These are phyloP conservation scores for Campaea margaritaria DNA, from an alignment of 2,888 invertebrate genomes.

Conservation along the genomic window DNA sequence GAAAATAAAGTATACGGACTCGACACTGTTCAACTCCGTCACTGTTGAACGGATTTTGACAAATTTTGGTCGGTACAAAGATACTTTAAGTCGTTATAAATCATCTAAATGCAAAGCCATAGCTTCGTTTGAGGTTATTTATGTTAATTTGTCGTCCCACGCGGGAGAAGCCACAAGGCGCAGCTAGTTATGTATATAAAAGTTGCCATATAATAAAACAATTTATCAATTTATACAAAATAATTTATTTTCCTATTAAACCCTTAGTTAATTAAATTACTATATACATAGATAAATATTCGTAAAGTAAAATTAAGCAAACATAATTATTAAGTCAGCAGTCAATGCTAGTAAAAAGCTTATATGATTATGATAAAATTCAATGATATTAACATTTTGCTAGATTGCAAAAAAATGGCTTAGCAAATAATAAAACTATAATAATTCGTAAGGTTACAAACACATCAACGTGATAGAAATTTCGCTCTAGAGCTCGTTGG, in stretches of 20 bases:
- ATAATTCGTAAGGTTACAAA: not conserved
- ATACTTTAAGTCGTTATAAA: no score
- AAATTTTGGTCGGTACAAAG: no score
- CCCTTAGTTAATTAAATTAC: constrained; percentile 40
- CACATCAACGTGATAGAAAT: no score
- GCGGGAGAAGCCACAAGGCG: no score
- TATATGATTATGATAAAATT: not conserved
- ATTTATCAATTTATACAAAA: constrained; percentile 39
- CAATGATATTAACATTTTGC: constrained; percentile 11
- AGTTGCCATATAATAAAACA: constrained; percentile 12
- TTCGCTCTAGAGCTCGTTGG: no score
- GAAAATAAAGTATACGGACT: no score
- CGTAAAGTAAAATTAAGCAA: constrained; percentile 1
- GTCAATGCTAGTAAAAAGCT: constrained; percentile 12
- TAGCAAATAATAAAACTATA: constrained; percentile 1
- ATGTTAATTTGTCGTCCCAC: no score
- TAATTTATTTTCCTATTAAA: constrained; percentile 55
- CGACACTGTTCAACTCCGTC: no score
- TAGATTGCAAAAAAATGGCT: constrained; percentile 4
- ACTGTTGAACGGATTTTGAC: no score
- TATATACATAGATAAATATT: constrained; percentile 32
- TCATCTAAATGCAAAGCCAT: no score
- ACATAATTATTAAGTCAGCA: constrained; percentile 5
- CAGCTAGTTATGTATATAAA: no score
- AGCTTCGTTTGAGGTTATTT: no score